These are phyloP conservation scores for Cyprinodon diabolis DNA, from an alignment of 2,797 vertebrate species.

Conservation along the genomic window DNA sequence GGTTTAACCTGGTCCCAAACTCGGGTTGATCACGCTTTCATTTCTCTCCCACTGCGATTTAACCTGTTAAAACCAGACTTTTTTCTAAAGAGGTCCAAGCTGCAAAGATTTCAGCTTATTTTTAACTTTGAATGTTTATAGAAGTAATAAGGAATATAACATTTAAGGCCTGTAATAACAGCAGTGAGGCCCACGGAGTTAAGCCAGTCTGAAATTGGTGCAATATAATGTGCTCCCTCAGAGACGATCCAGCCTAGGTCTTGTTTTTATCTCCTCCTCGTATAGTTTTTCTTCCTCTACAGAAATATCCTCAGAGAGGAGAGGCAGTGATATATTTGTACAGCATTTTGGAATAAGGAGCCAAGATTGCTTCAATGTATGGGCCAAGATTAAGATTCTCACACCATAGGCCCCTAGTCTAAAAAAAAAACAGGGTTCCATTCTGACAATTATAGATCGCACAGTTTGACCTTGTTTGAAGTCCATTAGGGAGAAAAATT, in stretches of 20 bases:
- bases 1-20: constrained; percentile 18
- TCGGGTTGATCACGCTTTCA: constrained; percentile 23
- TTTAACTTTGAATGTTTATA: constrained; percentile 58
- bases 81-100: not conserved
- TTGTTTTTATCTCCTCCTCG: constrained; percentile 37
- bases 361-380: constrained; percentile 45
- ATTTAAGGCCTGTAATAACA: constrained; percentile 51
- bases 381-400: constrained; percentile 69
- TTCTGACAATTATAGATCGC: constrained; percentile 9
- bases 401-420: constrained; percentile 65
- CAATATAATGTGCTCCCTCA: constrained; percentile 55
- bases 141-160: constrained; percentile 59
- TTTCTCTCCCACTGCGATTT: constrained; percentile 19
- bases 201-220: constrained; percentile 47
- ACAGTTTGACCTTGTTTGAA: not conserved
- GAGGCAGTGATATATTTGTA: constrained; percentile 66
- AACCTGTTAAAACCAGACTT: constrained; percentile 40
- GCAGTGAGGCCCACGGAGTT: constrained; percentile 45
- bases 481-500: not conserved
- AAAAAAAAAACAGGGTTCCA: constrained; percentile 39
- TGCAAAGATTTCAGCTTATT: constrained; percentile 52
- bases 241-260: constrained; percentile 47
- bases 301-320: constrained; percentile 52
- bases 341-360: constrained; percentile 49
- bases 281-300: constrained; percentile 39